Conservation (phyloP, 2,797 vertebrate species). For the Myripristis jacobus region DNA sequence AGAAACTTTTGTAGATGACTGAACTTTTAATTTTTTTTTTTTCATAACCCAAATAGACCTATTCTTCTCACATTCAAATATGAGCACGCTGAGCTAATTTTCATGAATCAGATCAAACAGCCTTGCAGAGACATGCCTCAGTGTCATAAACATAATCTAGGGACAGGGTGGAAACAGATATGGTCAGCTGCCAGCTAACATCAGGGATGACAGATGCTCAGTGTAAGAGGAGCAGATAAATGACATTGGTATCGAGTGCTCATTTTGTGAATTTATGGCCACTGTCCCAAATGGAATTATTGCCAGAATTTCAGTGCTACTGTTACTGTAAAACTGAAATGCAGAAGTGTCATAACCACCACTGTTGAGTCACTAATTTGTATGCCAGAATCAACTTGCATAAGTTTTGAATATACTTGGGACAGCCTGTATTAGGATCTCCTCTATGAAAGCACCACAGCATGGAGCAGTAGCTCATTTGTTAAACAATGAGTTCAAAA, state of each 20-base stretch:
- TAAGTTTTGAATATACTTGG: constrained; percentile 3
- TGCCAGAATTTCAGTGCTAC: constrained; percentile 11
- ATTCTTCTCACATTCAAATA: not conserved
- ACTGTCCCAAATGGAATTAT: constrained; percentile 29
- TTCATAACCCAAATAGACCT: too few species aligned
- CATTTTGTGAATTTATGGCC: constrained; percentile 50
- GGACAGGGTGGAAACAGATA: constrained; percentile 20
- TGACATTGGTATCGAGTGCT: constrained; percentile 46
- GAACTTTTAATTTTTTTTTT: too few species aligned
- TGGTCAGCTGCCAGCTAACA: constrained; percentile 60
- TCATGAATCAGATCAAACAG: constrained; percentile 22
- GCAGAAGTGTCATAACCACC: constrained; percentile 3
- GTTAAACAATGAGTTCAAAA: constrained; percentile 47
- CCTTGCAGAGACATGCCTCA: constrained; percentile 20
- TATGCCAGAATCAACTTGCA: constrained; percentile 1
- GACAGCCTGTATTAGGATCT: constrained; percentile 9
- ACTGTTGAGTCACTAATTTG: not conserved
- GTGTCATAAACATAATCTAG: constrained; percentile 27
- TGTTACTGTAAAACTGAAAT: constrained; percentile 8
- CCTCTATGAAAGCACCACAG: not conserved
- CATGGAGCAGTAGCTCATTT: constrained; percentile 18
- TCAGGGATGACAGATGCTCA: constrained; percentile 62
- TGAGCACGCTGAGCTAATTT: constrained; percentile 4
- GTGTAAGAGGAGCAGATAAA: constrained; percentile 50
- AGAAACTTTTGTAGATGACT: not conserved